phyloP scores from a whole-genome alignment of 2,113 vertebrate species.

The Bos indicus region DNA sequence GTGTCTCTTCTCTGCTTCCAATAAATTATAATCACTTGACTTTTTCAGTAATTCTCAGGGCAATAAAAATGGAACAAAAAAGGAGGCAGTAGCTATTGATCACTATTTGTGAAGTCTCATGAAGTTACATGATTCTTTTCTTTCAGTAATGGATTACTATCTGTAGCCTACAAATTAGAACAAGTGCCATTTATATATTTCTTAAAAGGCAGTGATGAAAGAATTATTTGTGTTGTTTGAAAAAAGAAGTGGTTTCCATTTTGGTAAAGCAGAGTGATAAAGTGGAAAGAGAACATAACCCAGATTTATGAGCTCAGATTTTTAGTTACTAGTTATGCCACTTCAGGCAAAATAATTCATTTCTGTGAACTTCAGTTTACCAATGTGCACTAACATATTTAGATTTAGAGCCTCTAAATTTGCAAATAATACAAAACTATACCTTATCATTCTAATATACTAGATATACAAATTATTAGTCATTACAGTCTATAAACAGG shows the following conservation, averaged over 20 bases:
- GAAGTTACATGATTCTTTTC: neutral
- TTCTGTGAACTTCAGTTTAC: constrained; percentile 29
- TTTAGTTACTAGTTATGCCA: neutral
- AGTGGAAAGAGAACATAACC: neutral
- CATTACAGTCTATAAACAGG: neutral
- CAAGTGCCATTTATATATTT: neutral
- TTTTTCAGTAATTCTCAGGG: neutral
- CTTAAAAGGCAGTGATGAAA: constrained; percentile 22
- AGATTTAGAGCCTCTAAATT: neutral
- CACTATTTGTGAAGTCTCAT: neutral
- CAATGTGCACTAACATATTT: neutral
- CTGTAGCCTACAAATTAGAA: constrained; percentile 5
- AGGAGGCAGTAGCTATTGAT: constrained; percentile 14
- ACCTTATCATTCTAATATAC: neutral
- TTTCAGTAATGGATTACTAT: constrained; percentile 5
- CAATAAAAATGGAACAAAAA: constrained; percentile 34
- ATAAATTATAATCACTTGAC: constrained; percentile 39
- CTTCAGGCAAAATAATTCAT: neutral
- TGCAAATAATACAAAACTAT: neutral
- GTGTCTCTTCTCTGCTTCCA: neutral
- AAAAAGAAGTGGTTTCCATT: constrained; percentile 21
- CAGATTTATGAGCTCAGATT: neutral
- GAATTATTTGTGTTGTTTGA: constrained; percentile 39
- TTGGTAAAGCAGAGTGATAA: neutral
- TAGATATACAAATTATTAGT: neutral